Percentiles rank a stretch among this genome's conserved stretches.
Evolutionary conservation across 2,888 invertebrate genomes (phyloP).

Genomic region (Cryptosula pallasiana): DNA sequence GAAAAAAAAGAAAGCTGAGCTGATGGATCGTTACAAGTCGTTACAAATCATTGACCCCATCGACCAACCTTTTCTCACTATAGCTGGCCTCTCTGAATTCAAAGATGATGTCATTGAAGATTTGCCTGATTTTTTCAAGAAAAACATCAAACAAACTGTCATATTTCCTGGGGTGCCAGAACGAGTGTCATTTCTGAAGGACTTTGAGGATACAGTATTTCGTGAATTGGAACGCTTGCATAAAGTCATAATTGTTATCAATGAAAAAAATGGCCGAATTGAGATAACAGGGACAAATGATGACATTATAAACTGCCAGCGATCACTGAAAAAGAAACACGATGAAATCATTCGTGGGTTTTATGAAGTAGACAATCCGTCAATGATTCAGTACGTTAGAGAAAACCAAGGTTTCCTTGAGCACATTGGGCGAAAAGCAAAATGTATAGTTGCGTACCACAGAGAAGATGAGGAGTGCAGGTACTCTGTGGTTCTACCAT

Average conservation of each 20-base stretch:
- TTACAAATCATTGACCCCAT: neutral
- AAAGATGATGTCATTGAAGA: conserved; percentile 3
- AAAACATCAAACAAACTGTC: neutral
- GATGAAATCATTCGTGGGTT: neutral
- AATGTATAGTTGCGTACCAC: neutral
- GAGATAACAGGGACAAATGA: neutral
- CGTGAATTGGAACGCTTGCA: neutral
- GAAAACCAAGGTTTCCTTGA: neutral
- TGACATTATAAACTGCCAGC: neutral
- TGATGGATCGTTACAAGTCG: neutral
- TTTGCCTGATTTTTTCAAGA: neutral
- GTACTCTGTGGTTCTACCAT: neutral
- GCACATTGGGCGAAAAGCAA: neutral
- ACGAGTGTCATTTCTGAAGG: neutral
- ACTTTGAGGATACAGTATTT: neutral
- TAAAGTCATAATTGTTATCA: neutral
- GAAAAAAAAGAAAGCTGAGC: neutral
- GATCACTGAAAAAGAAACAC: neutral
- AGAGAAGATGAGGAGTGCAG: neutral
- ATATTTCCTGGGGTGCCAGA: neutral
- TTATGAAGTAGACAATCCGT: neutral
- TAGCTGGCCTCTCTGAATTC: neutral
- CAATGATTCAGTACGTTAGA: neutral
- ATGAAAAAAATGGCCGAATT: neutral
- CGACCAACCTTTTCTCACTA: neutral